phyloP scores from a whole-genome alignment of 2,888 invertebrate species.

The Drosophila bunnanda region DNA sequence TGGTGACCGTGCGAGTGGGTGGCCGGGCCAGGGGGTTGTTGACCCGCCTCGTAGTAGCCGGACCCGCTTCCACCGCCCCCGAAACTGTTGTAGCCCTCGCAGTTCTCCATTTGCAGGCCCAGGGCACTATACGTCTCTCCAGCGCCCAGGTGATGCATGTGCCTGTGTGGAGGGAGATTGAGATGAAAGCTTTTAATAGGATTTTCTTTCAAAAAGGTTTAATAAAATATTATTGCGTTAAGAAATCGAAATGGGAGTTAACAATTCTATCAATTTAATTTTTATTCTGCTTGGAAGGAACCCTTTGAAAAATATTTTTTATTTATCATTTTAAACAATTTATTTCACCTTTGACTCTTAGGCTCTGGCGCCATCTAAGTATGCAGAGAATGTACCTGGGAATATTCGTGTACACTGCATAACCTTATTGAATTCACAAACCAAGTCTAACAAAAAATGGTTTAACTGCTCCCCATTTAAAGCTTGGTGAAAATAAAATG shows the following conservation, averaged over 20 bases:
- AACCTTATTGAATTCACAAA: not conserved
- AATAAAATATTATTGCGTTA: no score
- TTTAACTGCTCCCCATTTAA: no score
- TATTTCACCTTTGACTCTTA: not conserved
- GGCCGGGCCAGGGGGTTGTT: conserved; percentile 84
- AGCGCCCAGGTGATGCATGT: conserved; percentile 72
- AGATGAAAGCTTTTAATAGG: no score
- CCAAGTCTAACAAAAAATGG: not conserved
- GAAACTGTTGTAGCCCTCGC: conserved; percentile 80
- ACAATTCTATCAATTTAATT: no score
- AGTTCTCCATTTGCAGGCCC: conserved; percentile 82
- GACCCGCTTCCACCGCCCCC: conserved; percentile 53
- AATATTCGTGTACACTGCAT: no score
- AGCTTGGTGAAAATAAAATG: not conserved
- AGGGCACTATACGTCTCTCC: conserved; percentile 77
- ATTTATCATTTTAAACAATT: no score
- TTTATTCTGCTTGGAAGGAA: no score
- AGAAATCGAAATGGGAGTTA: no score
- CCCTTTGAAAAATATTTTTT: no score
- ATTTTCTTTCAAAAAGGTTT: no score
- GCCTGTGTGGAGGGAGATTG: conserved; percentile 37
- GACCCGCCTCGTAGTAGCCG: conserved; percentile 79
- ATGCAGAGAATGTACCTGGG: not conserved
- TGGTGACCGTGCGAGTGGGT: conserved; percentile 86
- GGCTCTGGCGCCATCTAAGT: not conserved